A percentile compares a stretch with the other conserved stretches of the same genome.
phyloP scores from a whole-genome alignment of 2,113 vertebrate genomes.

The Peromyscus polionotus region DNA sequence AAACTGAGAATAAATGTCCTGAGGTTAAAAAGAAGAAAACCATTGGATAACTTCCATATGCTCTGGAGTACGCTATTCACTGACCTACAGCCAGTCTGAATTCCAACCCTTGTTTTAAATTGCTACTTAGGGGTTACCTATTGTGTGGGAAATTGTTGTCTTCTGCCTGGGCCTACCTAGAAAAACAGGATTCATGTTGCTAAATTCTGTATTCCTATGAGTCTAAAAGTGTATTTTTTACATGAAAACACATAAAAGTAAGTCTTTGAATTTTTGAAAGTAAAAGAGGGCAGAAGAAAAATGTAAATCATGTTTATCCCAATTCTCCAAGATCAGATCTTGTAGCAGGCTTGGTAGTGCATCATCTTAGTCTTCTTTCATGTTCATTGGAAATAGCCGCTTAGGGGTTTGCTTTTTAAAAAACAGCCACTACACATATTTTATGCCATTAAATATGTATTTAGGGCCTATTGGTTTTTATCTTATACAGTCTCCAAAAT shows the following conservation, averaged over 20 bases:
- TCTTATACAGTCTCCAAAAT: not conserved
- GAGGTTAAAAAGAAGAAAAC: conserved; percentile 20
- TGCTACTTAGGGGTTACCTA: conserved; percentile 31
- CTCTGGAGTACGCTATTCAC: not conserved
- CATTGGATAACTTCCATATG: not conserved
- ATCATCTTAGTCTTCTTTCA: not conserved
- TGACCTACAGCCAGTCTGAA: conserved; percentile 24
- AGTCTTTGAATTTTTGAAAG: conserved; percentile 18
- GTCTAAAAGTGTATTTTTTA: conserved; percentile 51
- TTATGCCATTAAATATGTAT: conserved; percentile 10
- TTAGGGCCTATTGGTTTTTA: conserved; percentile 1
- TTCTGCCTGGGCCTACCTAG: conserved; percentile 9
- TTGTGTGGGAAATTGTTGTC: conserved; percentile 10
- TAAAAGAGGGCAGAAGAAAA: conserved; percentile 34
- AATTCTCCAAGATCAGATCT: not conserved
- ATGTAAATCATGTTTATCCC: not conserved
- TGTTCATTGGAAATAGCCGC: not conserved
- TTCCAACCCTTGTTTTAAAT: conserved; percentile 23
- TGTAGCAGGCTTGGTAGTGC: not conserved
- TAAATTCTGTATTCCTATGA: conserved; percentile 32
- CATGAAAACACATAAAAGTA: conserved; percentile 41
- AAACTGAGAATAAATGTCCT: conserved; percentile 2
- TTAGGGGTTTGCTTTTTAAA: not conserved
- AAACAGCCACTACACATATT: not conserved
- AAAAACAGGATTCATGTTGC: conserved; percentile 39